Conservation (phyloP, 2,888 invertebrate species). For the Perithous albicinctus region DNA sequence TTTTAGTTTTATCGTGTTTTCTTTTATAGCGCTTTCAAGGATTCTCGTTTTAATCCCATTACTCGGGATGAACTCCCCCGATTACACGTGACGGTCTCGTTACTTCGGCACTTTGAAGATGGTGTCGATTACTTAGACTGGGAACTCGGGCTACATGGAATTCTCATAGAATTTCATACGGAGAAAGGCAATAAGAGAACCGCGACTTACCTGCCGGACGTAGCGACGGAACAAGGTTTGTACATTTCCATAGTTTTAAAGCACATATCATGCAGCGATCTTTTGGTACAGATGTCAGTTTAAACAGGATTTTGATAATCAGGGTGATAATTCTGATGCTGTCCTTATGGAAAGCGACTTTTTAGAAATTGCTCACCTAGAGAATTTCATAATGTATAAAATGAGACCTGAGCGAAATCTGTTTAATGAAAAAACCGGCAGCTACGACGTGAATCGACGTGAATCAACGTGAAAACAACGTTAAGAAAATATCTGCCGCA, state of each 20-base stretch:
- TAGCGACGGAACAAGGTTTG: conserved; percentile 98
- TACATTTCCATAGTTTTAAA: neutral
- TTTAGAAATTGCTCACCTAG: too few relatives aligned
- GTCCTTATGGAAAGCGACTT: too few relatives aligned
- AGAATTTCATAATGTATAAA: too few relatives aligned
- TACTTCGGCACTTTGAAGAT: conserved; percentile 98
- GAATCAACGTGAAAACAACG: too few relatives aligned
- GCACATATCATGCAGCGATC: too few relatives aligned
- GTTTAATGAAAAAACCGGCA: too few relatives aligned
- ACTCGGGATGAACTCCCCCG: conserved; percentile 96
- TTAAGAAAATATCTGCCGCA: too few relatives aligned
- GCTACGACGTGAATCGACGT: too few relatives aligned
- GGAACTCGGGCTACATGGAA: conserved; percentile 98
- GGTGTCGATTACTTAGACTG: conserved; percentile 98
- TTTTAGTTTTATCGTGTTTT: conserved; percentile 44
- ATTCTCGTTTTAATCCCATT: conserved; percentile 98
- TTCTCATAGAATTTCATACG: conserved; percentile 98
- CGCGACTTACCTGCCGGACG: conserved; percentile 99
- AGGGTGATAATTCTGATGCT: too few relatives aligned
- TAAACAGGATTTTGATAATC: too few relatives aligned
- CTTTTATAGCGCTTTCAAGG: conserved; percentile 94
- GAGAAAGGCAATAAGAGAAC: conserved; percentile 97
- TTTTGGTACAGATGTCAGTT: too few relatives aligned
- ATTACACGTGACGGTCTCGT: conserved; percentile 97
- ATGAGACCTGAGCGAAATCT: too few relatives aligned